A percentile compares a stretch with the other conserved stretches of the same genome.
These are phyloP conservation scores for Leistus spinibarbis DNA, from an alignment of 2,888 invertebrate genomes.

Conservation along the genomic window DNA sequence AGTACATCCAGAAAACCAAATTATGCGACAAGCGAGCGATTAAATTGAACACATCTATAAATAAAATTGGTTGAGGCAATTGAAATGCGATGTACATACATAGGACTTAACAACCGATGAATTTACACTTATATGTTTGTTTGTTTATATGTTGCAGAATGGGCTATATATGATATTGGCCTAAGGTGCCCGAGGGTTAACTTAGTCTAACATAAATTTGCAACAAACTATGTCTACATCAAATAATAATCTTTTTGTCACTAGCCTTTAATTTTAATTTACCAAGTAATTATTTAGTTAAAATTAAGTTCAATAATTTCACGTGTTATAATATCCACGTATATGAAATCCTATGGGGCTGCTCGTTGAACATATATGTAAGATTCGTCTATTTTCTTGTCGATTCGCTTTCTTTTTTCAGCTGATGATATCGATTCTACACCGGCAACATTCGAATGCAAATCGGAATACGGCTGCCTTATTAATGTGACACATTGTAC, in stretches of 20 bases:
- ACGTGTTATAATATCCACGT: neutral
- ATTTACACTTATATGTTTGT: too few relatives aligned
- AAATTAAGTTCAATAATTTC: neutral
- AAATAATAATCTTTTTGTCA: too few relatives aligned
- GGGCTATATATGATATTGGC: too few relatives aligned
- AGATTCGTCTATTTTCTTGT: neutral
- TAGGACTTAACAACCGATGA: too few relatives aligned
- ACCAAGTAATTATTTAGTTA: too few relatives aligned
- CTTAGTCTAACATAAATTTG: too few relatives aligned
- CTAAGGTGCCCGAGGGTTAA: too few relatives aligned
- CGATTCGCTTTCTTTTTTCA: neutral
- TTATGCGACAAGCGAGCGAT: constrained; percentile 9
- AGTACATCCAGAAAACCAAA: constrained; percentile 10
- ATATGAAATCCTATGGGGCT: neutral
- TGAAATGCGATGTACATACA: neutral
- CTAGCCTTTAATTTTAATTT: too few relatives aligned
- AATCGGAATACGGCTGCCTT: neutral
- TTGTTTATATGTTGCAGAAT: too few relatives aligned
- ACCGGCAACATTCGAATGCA: neutral
- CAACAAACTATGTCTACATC: too few relatives aligned
- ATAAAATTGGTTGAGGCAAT: constrained; percentile 1
- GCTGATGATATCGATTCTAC: neutral
- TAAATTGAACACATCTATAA: constrained; percentile 15
- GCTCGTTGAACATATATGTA: neutral
- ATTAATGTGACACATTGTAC: neutral